A percentile compares a stretch with the other conserved stretches of the same genome.
These are phyloP conservation scores for Ammospiza maritima DNA, from an alignment of 2,797 vertebrate genomes.

Conservation along the genomic window DNA sequence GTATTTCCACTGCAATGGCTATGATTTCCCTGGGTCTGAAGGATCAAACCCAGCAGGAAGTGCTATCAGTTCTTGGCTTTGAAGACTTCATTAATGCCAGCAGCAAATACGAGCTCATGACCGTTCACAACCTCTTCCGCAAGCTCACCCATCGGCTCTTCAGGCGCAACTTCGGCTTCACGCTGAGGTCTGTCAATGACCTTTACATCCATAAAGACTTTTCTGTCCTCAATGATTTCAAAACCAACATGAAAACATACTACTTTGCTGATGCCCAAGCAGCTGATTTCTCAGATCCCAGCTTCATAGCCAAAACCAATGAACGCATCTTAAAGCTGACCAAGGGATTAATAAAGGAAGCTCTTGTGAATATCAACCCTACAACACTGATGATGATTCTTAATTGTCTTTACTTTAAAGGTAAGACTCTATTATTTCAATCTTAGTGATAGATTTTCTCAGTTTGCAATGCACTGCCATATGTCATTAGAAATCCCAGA, in stretches of 20 bases:
- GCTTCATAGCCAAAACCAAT: conserved; percentile 87
- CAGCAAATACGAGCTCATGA: conserved; percentile 87
- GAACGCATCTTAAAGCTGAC: conserved; percentile 90
- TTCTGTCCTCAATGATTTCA: conserved; percentile 83
- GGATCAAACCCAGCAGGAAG: conserved; percentile 82
- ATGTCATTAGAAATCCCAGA: background rate
- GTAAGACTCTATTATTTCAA: conserved; percentile 72
- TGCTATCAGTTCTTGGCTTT: conserved; percentile 87
- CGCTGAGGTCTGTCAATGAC: conserved; percentile 89
- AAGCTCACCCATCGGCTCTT: conserved; percentile 95
- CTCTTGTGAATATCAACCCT: conserved; percentile 87
- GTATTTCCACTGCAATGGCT: conserved; percentile 94
- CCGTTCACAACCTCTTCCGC: conserved; percentile 94
- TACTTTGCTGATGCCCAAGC: conserved; percentile 92
- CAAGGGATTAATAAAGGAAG: conserved; percentile 93
- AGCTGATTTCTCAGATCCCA: conserved; percentile 88
- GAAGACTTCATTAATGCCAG: conserved; percentile 92
- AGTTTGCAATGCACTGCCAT: background rate
- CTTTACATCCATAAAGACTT: conserved; percentile 88
- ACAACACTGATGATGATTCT: conserved; percentile 91
- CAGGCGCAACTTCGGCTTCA: conserved; percentile 95
- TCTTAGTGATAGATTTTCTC: background rate
- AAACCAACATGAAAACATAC: conserved; percentile 82
- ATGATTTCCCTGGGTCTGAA: conserved; percentile 91
- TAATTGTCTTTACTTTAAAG: conserved; percentile 98